phyloP scores from a whole-genome alignment of 2,113 vertebrate genomes.

The Uropsilus gracilis region DNA sequence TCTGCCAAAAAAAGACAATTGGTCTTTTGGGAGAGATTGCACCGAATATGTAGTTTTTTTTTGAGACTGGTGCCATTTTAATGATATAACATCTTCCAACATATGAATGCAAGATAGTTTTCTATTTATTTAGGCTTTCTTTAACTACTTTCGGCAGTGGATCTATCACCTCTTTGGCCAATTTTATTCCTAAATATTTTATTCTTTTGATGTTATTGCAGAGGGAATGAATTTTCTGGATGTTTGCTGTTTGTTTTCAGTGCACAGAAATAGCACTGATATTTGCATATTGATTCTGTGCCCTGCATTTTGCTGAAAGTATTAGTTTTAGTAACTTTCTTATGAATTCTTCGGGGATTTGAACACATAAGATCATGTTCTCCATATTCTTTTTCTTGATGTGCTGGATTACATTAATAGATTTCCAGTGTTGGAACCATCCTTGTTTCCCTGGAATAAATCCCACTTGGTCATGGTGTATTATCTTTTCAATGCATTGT shows the following conservation, averaged over 20 bases:
- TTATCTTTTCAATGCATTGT: too few species aligned
- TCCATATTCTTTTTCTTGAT: too few species aligned
- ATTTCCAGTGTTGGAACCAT: too few species aligned
- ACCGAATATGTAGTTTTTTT: background rate
- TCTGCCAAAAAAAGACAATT: background rate
- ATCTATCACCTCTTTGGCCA: background rate
- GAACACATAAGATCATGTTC: too few species aligned
- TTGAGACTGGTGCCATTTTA: background rate
- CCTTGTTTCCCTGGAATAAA: too few species aligned
- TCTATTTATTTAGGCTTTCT: background rate
- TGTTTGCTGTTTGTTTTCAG: background rate
- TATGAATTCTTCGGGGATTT: too few species aligned
- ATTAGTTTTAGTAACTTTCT: too few species aligned
- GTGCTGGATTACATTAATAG: too few species aligned
- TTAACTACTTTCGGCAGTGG: background rate
- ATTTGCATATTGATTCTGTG: background rate
- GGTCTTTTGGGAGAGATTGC: background rate
- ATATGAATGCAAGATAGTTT: background rate
- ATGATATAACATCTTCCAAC: background rate
- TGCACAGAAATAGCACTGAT: background rate
- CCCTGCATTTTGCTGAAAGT: background rate
- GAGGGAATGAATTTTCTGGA: background rate
- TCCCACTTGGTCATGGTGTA: too few species aligned
- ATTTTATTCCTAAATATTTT: background rate
- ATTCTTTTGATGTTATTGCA: background rate